A percentile compares a stretch with the other conserved stretches of the same genome.
Conservation (phyloP, 2,888 invertebrate species). For the Lagria hirta region DNA sequence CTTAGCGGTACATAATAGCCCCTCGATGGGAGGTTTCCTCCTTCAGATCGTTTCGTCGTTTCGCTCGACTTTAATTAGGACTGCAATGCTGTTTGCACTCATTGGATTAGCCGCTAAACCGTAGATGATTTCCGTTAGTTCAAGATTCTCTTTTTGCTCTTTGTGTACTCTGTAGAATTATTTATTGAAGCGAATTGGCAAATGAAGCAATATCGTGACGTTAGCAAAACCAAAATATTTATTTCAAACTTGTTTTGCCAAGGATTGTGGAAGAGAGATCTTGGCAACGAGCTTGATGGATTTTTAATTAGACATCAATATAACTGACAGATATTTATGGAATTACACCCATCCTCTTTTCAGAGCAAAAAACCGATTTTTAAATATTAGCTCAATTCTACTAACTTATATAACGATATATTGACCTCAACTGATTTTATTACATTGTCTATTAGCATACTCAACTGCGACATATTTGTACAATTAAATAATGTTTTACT, state of each 20-base stretch:
- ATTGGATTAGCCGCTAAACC: constrained; percentile 18
- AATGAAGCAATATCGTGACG: constrained; percentile 7
- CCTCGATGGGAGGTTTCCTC: constrained; percentile 20
- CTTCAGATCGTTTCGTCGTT: constrained; percentile 4
- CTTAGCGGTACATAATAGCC: constrained; percentile 29
- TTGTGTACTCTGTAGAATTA: background rate
- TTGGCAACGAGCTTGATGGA: constrained; percentile 20
- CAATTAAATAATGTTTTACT: too few species aligned
- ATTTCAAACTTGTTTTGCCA: constrained; percentile 16
- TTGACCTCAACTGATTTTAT: too few species aligned
- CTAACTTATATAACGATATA: too few species aligned
- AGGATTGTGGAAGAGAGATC: constrained; percentile 3
- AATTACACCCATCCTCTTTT: too few species aligned
- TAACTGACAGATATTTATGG: too few species aligned
- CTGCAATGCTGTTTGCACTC: constrained; percentile 19
- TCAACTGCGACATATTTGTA: too few species aligned
- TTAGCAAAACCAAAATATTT: constrained; percentile 8
- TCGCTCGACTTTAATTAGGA: constrained; percentile 20
- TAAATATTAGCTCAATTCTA: too few species aligned
- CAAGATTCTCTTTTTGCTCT: too few species aligned
- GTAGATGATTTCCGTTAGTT: constrained; percentile 17
- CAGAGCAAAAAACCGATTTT: too few species aligned
- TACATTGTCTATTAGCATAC: too few species aligned
- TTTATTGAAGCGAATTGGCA: constrained; percentile 4
- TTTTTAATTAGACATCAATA: constrained; percentile 24